Base-by-base conservation (phyloP, 1,140 invertebrate genomes). In the Lethrus apterus region DNA sequence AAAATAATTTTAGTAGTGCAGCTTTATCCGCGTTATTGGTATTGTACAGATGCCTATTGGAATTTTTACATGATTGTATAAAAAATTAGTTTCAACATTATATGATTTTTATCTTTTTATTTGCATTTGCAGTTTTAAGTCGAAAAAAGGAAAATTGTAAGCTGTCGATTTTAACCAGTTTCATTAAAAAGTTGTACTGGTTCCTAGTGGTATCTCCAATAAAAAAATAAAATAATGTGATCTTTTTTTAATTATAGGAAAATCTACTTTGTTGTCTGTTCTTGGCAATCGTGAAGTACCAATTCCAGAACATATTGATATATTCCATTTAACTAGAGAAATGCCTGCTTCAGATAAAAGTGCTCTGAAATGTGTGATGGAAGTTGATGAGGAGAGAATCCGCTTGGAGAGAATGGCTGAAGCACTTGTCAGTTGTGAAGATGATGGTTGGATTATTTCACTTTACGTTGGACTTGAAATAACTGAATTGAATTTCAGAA, bases 231-330 rank as follows among this genome's bases (percentile, higher is more conserved):
- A n/a, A n/a, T n/a, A n/a, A n/a, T n/a, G n/a, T n/a, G n/a, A 19
- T 7, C 3, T 38, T 38, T 20, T 4, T 21, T 21, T 33, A 35
- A 35, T 15, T 10, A 17, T 36, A 84, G 84, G 86, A 33, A 97
- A 97, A 69, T 97, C 94, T 2, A 94, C 93, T 4, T 66, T 99
- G 46, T 72, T 99, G 48, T 78, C 93, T 15, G 89, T 89, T 3
- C 70, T 99, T 34, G 93, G 92, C 46, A 88, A 90, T 51, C 80
- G 92, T 19, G 96, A 99, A 73, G 84, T 98, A 13, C 92, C 94
- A 2, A 92, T 99, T 51, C 97, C 93, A 10, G 84, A 94, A 10
- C 86, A 93, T 62, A 92, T 99, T 55, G 97, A 99, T 73, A 98
- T 98, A 60, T 99, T 95, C 71, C 89, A 98, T 67, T 74, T 99